Base-by-base conservation (phyloP, 2,113 vertebrate genomes). In the Myrmecophaga tridactyla region DNA sequence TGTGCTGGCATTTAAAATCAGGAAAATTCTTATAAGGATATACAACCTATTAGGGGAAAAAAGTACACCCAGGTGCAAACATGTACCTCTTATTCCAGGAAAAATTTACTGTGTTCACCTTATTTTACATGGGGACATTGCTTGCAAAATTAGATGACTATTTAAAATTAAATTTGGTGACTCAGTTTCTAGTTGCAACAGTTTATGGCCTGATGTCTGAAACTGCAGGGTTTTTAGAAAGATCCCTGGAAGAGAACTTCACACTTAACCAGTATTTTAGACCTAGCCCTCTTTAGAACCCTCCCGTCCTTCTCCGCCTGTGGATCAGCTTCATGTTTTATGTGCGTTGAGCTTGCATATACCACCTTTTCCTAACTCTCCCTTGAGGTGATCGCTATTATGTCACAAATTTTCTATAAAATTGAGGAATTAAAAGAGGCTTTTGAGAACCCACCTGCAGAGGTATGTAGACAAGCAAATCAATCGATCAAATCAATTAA, bases 261-360 rank as follows among this genome's bases (percentile, higher is more conserved):
- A 87, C 92, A 97, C 97, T 95, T 86, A 96, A 96, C 36, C 48
- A 88, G n/a, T 75, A 77, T 96, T 97, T 97, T 96, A 97, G 97
- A 94, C 15, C 62, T 86, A 96, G 89, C 39, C 56, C 76, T 89
- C 77, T 92, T 25, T 93, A 92, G 65, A 93, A 93, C 6, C 97
- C 84, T 95, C 58, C 87, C 97, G 39, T 90, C 96, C 87, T 86
- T 82, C 60, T 97, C 86, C 86, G 94, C 81, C 93, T 97, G 60
- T 94, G 90, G 89, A 94, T 95, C 70, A 70, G 87, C 67, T 90
- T 98, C 86, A 92, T 72, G 58, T 95, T 98, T 97, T 97, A 97
- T 76, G 95, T 96, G 92, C 67, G 97, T 58, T 80, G 93, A 93
- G 70, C 2, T 2, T 92, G 81, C 85, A 85, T 91, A 75, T 78